Base-by-base conservation (phyloP, 2,797 vertebrate genomes). In the Bufotes viridis region DNA sequence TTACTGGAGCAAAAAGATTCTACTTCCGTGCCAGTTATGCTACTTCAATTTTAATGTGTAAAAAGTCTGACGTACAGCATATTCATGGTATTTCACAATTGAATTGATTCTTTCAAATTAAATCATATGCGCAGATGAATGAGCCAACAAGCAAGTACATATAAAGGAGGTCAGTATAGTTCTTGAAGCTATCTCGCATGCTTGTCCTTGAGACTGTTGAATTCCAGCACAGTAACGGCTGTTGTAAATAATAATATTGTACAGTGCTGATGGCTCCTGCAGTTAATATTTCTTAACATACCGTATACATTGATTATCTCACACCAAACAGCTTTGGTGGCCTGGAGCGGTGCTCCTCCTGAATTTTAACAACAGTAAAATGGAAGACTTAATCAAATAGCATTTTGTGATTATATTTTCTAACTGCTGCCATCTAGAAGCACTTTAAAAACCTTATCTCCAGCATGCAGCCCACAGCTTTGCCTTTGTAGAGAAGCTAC, bases 361-460 rank as follows among this genome's bases (percentile, higher is more conserved):
- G 90, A 93, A 94, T 94, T 94, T 93, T 94, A 95, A 94, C 93
- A 92, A 93, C 91, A 86, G 76, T 76, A 74, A 93, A 94, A 89
- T 90, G 91, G 92, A 94, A 94, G 93, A 93, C 94, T 94, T 94
- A 95, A 95, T 95, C 94, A 94, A 95, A 92, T 92, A 87, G 90
- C 88, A 85, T 90, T 93, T 91, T 93, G 92, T 93, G 92, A 86
- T 89, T 89, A 86, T 88, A 79, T 90, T 91, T 88, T 92, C 18
- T 86, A 92, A 89, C 1, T n/a, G 89, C 88, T 74, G 84, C 90
- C 93, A 91, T 93, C 92, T 91, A 91, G 0, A 8, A 93, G 90
- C 82, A 87, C 89, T 91, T 91, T 92, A 51, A 17, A 90, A 0
- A 10, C 90, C 93, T 96, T 95, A 94, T 95, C 94, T 81, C 91